Evolutionary conservation across 92 coral and sea anemone genomes (phyloP).

Genomic region (Zoanthus sansibaricus): DNA sequence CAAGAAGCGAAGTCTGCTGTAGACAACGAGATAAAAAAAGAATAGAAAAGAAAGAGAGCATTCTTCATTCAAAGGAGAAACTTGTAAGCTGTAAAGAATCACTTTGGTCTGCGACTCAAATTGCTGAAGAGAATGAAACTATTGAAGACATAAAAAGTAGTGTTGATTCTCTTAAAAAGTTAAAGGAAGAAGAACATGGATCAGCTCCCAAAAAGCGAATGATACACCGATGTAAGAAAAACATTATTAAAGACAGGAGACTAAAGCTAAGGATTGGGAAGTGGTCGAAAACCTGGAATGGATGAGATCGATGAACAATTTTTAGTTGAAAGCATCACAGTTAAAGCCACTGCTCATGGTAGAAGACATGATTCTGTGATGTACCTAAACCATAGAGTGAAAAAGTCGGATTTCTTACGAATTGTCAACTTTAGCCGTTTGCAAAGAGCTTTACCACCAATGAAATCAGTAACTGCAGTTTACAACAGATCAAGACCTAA

Average conservation of each 20-base stretch:
- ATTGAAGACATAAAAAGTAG: constrained; percentile 20
- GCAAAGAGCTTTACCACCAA: constrained; percentile 3
- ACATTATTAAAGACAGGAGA: constrained; percentile 36
- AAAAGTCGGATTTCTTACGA: constrained; percentile 5
- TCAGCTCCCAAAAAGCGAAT: constrained; percentile 25
- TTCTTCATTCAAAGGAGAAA: constrained; percentile 31
- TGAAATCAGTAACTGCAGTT: constrained; percentile 6
- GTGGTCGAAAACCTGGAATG: constrained; percentile 31
- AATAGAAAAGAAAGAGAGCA: constrained; percentile 46
- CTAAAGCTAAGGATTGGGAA: constrained; percentile 28
- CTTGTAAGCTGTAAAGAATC: constrained; percentile 21
- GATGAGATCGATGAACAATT: constrained; percentile 49
- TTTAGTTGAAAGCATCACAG: constrained; percentile 26
- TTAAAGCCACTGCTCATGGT: constrained; percentile 52
- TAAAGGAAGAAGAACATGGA: constrained; percentile 21
- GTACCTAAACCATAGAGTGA: neutral
- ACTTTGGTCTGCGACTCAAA: constrained; percentile 25
- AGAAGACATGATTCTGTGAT: constrained; percentile 28
- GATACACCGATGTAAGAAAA: constrained; percentile 28
- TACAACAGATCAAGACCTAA: constrained; percentile 8
- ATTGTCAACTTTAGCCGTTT: constrained; percentile 20
- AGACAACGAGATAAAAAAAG: constrained; percentile 5
- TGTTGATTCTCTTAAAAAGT: constrained; percentile 29
- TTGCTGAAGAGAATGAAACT: constrained; percentile 37
- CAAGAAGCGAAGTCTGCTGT: constrained; percentile 22